A percentile compares a stretch with the other conserved stretches of the same genome.
Conservation (phyloP, 2,113 vertebrate species). For the Miniopterus natalensis region DNA sequence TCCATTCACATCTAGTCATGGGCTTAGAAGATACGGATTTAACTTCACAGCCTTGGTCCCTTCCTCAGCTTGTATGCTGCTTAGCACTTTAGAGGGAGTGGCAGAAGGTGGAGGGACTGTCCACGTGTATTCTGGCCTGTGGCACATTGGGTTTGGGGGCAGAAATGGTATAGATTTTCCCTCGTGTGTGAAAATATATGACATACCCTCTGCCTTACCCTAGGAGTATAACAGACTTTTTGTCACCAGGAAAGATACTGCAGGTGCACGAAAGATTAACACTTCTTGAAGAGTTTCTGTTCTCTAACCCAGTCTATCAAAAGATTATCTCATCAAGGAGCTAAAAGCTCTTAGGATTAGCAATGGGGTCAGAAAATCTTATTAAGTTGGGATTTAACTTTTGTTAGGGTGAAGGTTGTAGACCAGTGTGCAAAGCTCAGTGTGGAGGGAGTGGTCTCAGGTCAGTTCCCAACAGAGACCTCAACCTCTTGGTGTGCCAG, state of each 20-base stretch:
- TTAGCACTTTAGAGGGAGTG: not conserved
- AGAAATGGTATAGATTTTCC: not conserved
- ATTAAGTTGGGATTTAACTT: not conserved
- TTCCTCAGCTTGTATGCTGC: not conserved
- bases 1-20: not conserved
- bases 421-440: not conserved
- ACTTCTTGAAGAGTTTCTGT: not conserved
- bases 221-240: not conserved
- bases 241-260: not conserved
- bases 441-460: not conserved
- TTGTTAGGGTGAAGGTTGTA: not conserved
- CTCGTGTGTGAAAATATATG: not conserved
- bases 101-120: not conserved
- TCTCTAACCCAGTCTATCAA: not conserved
- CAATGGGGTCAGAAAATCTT: not conserved
- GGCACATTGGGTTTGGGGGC: not conserved
- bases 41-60: not conserved
- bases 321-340: not conserved
- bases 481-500: not conserved
- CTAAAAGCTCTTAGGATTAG: not conserved
- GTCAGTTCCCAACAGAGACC: not conserved
- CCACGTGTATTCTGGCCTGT: not conserved
- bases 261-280: not conserved
- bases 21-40: not conserved
- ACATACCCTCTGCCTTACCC: not conserved